phyloP scores from a whole-genome alignment of 2,113 vertebrate species.

The Megaptera novaeangliae region DNA sequence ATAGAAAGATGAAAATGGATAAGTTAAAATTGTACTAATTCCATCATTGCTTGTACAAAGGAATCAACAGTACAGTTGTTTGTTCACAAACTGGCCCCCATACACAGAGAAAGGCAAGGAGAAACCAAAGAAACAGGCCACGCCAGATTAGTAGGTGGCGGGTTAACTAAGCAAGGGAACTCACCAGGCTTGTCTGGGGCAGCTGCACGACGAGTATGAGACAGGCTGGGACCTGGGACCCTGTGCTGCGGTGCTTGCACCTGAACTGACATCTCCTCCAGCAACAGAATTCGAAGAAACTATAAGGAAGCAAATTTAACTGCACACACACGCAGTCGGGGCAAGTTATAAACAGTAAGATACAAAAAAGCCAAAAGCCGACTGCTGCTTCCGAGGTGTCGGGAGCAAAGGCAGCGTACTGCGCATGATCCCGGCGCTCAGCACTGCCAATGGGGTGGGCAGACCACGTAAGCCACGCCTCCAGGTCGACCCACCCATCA shows the following conservation, averaged over 20 bases:
- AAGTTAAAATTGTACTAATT: not conserved
- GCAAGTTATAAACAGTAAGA: not conserved
- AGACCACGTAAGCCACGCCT: not conserved
- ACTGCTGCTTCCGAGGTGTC: no score
- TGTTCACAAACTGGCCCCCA: not conserved
- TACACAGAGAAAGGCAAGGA: not conserved
- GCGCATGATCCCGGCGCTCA: not conserved
- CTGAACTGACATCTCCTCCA: not conserved
- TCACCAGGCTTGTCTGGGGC: not conserved
- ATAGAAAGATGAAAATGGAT: not conserved
- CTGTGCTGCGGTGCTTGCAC: not conserved
- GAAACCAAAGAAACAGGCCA: not conserved
- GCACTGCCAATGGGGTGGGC: not conserved
- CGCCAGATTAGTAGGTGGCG: not conserved
- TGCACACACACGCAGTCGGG: not conserved
- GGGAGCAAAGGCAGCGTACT: not conserved
- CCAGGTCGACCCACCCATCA: not conserved
- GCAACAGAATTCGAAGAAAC: not conserved
- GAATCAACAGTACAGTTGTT: not conserved
- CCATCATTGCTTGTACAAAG: not conserved
- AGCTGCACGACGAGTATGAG: not conserved
- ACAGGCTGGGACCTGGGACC: not conserved
- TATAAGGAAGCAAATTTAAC: not conserved
- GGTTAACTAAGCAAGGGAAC: not conserved
- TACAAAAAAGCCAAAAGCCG: not conserved